These are phyloP conservation scores for Idaea dimidiata DNA, from an alignment of 2,888 invertebrate species.

Conservation along the genomic window DNA sequence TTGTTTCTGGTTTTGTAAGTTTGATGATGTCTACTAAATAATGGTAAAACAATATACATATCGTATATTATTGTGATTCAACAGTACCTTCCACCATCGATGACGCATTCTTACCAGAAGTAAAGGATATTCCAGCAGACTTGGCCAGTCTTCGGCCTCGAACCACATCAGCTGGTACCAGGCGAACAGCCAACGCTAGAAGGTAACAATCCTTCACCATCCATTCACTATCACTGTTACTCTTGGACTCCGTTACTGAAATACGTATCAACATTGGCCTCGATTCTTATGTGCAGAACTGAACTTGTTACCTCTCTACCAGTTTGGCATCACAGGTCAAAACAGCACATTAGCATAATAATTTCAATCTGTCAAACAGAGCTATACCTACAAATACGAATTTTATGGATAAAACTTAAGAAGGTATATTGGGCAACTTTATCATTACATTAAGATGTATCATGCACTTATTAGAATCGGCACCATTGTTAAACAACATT, in stretches of 20 bases:
- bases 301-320: background rate
- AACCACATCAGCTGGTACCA: slow-evolving; percentile 67
- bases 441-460: background rate
- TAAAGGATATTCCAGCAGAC: slow-evolving; percentile 57
- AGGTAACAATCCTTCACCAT: slow-evolving; percentile 45
- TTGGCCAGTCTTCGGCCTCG: slow-evolving; percentile 60
- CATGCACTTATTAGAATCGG: background rate
- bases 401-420: background rate
- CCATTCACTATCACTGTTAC: background rate
- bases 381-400: background rate
- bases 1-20: no score
- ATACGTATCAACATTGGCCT: background rate
- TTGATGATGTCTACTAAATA: no score
- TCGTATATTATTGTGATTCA: slow-evolving; percentile 11
- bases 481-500: background rate
- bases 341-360: background rate
- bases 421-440: background rate
- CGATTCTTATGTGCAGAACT: background rate
- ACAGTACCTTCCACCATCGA: slow-evolving; percentile 63
- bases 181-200: slow-evolving; percentile 72
- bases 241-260: background rate
- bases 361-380: background rate
- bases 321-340: background rate
- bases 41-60: no score
- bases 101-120: slow-evolving; percentile 72